A percentile compares a stretch with the other conserved stretches of the same genome.
Conservation (phyloP, 2,797 vertebrate species). For the Pangasius larnaudii region DNA sequence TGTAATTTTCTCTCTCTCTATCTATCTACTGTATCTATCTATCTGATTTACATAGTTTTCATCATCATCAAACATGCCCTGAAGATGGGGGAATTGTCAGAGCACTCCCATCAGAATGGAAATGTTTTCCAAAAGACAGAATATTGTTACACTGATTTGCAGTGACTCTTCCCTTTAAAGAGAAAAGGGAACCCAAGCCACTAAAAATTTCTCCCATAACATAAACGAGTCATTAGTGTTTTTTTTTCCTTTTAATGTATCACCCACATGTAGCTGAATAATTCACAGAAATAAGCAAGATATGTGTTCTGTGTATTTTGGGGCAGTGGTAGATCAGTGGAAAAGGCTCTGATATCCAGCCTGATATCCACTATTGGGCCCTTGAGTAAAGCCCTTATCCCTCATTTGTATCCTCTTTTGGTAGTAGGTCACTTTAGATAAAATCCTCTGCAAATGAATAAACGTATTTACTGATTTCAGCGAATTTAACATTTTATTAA, state of each 20-base stretch:
- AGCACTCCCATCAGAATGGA: background rate
- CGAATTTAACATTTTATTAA: background rate
- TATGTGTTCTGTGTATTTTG: background rate
- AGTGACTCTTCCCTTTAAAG: background rate
- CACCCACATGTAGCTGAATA: background rate
- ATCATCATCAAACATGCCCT: background rate
- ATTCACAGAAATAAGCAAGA: background rate
- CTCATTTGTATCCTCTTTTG: background rate
- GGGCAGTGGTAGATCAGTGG: too few relatives aligned
- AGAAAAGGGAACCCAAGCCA: background rate
- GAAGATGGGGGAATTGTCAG: background rate
- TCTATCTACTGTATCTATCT: background rate
- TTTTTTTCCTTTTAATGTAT: background rate
- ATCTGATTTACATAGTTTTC: background rate
- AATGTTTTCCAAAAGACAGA: background rate
- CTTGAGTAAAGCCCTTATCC: background rate
- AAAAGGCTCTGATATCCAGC: background rate
- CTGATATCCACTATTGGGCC: background rate
- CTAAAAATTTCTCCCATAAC: background rate
- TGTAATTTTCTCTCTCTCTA: background rate
- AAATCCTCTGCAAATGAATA: background rate
- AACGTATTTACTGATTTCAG: background rate
- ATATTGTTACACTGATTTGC: background rate
- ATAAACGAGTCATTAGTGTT: background rate
- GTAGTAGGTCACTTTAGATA: background rate